Evolutionary conservation across 2,888 invertebrate species (phyloP).

Genomic region (Blera fallax): DNA sequence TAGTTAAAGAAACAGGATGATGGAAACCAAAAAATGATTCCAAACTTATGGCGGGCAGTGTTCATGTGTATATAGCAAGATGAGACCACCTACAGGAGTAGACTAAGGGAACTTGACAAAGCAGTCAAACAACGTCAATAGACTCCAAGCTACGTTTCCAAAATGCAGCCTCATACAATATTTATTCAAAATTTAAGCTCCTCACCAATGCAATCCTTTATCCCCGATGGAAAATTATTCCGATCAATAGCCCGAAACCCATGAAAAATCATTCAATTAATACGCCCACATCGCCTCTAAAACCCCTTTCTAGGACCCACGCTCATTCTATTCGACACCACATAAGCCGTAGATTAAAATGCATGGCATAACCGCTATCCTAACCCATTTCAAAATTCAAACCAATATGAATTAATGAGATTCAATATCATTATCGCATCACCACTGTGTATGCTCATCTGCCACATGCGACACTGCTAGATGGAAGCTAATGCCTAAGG

Average conservation of each 20-base stretch:
- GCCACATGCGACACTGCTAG: not conserved
- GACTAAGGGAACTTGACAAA: too few species aligned
- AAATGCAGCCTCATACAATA: too few species aligned
- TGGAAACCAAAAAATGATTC: too few species aligned
- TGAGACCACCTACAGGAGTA: too few species aligned
- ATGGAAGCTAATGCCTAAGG: not conserved
- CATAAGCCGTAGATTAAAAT: not conserved
- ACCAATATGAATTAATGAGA: constrained; percentile 50
- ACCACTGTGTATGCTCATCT: constrained; percentile 2
- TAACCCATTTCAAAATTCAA: constrained; percentile 37
- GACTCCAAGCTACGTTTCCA: too few species aligned
- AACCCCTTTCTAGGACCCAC: not conserved
- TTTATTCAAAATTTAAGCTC: too few species aligned
- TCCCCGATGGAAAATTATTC: not conserved
- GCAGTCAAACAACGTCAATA: too few species aligned
- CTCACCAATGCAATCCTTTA: not conserved
- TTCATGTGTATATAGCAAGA: too few species aligned
- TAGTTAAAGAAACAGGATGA: too few species aligned
- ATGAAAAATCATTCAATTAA: not conserved
- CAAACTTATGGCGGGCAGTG: too few species aligned
- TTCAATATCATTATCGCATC: constrained; percentile 33
- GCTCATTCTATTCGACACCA: not conserved
- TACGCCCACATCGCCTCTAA: not conserved
- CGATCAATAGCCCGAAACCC: not conserved
- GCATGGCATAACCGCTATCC: not conserved